Conservation (phyloP, 2,113 vertebrate genomes). For the Haliaeetus leucogaster region DNA sequence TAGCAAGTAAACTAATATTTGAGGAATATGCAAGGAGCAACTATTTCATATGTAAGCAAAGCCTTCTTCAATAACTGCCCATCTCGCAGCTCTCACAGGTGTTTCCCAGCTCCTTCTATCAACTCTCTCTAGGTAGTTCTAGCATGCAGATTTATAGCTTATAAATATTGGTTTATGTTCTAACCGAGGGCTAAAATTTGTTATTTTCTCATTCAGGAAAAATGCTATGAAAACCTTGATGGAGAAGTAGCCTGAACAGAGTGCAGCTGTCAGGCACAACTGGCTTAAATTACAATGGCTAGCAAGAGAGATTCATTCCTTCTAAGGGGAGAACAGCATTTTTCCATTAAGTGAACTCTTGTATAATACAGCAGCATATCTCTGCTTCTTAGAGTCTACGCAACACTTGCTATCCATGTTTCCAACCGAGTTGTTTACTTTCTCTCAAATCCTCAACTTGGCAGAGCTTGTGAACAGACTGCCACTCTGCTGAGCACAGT, state of each 20-base stretch:
- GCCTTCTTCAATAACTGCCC: not conserved
- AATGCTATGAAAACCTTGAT: not conserved
- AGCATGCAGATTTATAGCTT: not conserved
- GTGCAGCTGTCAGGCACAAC: not conserved
- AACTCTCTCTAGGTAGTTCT: not conserved
- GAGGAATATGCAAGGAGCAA: not conserved
- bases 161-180: not conserved
- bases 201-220: not conserved
- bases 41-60: not conserved
- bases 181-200: not conserved
- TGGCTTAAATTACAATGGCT: not conserved
- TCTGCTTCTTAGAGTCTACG: not conserved
- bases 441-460: conserved; percentile 43
- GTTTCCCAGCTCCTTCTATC: not conserved
- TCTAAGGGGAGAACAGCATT: conserved; percentile 3
- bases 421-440: conserved; percentile 49
- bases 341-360: conserved; percentile 46
- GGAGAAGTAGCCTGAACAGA: not conserved
- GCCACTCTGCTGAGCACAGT: conserved; percentile 8
- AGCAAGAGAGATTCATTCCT: not conserved
- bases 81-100: not conserved
- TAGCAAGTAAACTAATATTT: not conserved
- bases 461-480: conserved; percentile 43
- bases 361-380: conserved; percentile 41
- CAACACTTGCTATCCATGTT: not conserved